Conservation (phyloP, 2,797 vertebrate genomes). For the Myotis planiceps region DNA sequence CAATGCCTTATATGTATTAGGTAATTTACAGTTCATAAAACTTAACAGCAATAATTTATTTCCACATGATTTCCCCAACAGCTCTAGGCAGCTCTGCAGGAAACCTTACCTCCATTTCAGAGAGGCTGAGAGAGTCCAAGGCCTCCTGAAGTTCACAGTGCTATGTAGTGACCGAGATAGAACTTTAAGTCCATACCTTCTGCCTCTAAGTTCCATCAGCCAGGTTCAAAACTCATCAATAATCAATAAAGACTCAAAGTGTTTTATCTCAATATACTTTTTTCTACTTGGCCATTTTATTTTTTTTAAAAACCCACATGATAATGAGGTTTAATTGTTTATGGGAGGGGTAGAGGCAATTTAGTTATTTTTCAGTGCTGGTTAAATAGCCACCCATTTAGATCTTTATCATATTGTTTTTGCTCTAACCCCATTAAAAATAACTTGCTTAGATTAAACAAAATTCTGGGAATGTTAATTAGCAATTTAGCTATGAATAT, state of each 20-base stretch:
- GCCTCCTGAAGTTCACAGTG: not conserved
- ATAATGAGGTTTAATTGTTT: conserved; percentile 30
- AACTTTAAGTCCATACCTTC: not conserved
- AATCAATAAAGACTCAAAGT: not conserved
- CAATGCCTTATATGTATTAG: not conserved
- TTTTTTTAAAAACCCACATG: conserved; percentile 15
- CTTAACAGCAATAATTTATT: conserved; percentile 11
- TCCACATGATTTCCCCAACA: not conserved
- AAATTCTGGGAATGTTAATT: conserved; percentile 58
- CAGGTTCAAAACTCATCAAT: not conserved
- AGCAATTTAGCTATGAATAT: conserved; percentile 63
- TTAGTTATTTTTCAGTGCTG: conserved; percentile 20
- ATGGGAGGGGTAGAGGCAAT: not conserved
- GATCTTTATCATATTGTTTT: conserved; percentile 53
- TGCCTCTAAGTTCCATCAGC: not conserved
- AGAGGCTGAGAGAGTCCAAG: not conserved
- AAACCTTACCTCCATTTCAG: not conserved
- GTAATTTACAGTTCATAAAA: conserved; percentile 15
- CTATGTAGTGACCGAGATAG: not conserved
- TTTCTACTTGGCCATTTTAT: not conserved
- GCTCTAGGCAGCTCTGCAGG: not conserved
- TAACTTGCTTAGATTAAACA: conserved; percentile 59
- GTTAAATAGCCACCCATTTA: conserved; percentile 44
- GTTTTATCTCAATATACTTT: conserved; percentile 22
- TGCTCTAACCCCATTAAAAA: conserved; percentile 50